A percentile compares a stretch with the other conserved stretches of the same genome.
Evolutionary conservation across 2,113 vertebrate species (phyloP).

Genomic region (Falco punctatus): DNA sequence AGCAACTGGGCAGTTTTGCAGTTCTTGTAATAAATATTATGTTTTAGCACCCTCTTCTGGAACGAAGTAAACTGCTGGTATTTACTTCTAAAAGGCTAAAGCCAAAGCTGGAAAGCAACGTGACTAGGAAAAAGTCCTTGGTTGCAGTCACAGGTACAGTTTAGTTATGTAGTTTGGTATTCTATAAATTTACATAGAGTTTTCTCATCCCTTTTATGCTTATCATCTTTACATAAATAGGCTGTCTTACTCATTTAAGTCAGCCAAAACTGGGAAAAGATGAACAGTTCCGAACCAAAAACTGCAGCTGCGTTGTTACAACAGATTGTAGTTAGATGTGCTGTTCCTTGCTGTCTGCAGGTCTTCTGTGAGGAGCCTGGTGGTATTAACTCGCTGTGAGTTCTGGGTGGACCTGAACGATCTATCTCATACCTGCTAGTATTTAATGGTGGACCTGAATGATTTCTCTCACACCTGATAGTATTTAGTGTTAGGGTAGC

Average conservation of each 20-base stretch:
- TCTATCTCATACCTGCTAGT: accelerated
- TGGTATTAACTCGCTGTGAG: background rate
- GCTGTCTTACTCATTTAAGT: background rate
- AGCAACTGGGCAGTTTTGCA: background rate
- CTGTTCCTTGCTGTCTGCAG: accelerated
- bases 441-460: background rate
- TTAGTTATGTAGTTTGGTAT: background rate
- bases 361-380: background rate
- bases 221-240: background rate
- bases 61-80: background rate
- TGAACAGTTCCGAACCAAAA: background rate
- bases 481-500: background rate
- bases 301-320: background rate
- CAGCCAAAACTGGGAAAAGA: background rate
- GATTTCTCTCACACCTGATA: accelerated
- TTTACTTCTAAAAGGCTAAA: background rate
- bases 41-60: slow-evolving; percentile 58
- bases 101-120: background rate
- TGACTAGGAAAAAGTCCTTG: background rate
- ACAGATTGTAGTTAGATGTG: accelerated
- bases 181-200: background rate
- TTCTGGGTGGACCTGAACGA: background rate
- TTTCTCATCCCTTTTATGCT: background rate
- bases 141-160: background rate
- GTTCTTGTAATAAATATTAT: background rate